Evolutionary conservation across 2,113 vertebrate species (phyloP).

Genomic region (Excalfactoria chinensis): DNA sequence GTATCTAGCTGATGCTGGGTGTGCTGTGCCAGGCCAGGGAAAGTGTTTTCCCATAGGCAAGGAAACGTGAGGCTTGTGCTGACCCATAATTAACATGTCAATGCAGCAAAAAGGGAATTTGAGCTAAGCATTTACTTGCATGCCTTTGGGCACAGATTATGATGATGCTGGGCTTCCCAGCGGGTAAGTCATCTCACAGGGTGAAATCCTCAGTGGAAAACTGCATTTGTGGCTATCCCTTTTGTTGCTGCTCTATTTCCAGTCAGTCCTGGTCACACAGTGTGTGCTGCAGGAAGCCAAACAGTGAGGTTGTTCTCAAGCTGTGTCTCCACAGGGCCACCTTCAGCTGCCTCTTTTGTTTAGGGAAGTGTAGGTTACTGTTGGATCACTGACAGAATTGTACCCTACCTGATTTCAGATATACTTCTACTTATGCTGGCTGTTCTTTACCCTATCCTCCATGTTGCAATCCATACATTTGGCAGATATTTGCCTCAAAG

Average conservation of each 20-base stretch:
- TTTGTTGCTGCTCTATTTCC: not conserved
- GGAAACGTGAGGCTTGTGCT: not conserved
- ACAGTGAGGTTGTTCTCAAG: not conserved
- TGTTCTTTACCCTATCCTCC: not conserved
- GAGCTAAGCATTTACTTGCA: not conserved
- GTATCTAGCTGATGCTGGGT: not conserved
- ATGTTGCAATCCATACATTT: not conserved
- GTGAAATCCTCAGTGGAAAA: not conserved
- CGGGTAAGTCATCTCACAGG: not conserved
- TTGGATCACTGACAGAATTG: not conserved
- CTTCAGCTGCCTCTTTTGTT: not conserved
- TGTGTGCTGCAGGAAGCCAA: rapidly evolving
- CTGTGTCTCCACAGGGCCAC: not conserved
- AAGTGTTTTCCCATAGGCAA: not conserved
- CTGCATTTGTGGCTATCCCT: rapidly evolving
- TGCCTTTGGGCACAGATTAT: not conserved
- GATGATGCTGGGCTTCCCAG: not conserved
- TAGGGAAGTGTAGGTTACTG: not conserved
- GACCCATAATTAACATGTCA: not conserved
- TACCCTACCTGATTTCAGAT: not conserved
- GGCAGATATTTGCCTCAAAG: not conserved
- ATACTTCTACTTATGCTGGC: rapidly evolving
- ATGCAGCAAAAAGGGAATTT: not conserved
- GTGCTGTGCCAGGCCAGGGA: not conserved
- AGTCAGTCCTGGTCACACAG: rapidly evolving